Percentiles rank a stretch among this genome's conserved stretches.
Conservation (phyloP, 1,140 invertebrate genomes). For the Aphelenchoides fujianensis region DNA sequence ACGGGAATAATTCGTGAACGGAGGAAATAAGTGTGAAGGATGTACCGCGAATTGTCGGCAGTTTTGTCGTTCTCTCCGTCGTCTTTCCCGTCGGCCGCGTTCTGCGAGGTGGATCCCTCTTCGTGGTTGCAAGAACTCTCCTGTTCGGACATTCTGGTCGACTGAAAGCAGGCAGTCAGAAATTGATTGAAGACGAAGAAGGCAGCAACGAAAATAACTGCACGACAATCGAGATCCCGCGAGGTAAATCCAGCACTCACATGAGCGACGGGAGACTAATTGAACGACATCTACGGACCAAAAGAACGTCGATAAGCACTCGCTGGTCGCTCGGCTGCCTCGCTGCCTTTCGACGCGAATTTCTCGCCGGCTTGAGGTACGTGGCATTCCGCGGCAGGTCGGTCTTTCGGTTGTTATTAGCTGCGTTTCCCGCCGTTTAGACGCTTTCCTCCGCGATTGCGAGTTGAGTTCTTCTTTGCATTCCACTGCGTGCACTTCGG, state of each 20-base stretch:
- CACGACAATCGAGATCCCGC: too few relatives aligned
- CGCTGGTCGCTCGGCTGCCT: too few relatives aligned
- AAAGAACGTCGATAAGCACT: too few relatives aligned
- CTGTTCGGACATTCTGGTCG: not conserved
- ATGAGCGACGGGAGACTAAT: too few relatives aligned
- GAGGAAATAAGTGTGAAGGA: not conserved
- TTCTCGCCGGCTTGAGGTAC: too few relatives aligned
- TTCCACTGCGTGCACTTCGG: not conserved
- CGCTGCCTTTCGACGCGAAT: too few relatives aligned
- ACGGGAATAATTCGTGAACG: slow-evolving; percentile 13
- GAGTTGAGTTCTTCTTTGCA: too few relatives aligned
- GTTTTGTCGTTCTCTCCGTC: not conserved
- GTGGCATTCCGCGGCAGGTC: too few relatives aligned
- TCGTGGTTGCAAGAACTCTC: not conserved
- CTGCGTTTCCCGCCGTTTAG: not conserved
- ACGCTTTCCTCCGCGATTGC: not conserved
- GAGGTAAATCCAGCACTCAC: too few relatives aligned
- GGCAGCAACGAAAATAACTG: too few relatives aligned
- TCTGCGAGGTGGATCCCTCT: not conserved
- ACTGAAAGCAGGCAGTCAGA: not conserved
- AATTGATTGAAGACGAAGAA: too few relatives aligned
- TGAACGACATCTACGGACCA: too few relatives aligned
- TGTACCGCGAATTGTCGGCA: not conserved
- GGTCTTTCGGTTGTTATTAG: not conserved
- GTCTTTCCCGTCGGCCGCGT: not conserved